phyloP scores from a whole-genome alignment of 1,140 invertebrate genomes.

The Nephila pilipes region DNA sequence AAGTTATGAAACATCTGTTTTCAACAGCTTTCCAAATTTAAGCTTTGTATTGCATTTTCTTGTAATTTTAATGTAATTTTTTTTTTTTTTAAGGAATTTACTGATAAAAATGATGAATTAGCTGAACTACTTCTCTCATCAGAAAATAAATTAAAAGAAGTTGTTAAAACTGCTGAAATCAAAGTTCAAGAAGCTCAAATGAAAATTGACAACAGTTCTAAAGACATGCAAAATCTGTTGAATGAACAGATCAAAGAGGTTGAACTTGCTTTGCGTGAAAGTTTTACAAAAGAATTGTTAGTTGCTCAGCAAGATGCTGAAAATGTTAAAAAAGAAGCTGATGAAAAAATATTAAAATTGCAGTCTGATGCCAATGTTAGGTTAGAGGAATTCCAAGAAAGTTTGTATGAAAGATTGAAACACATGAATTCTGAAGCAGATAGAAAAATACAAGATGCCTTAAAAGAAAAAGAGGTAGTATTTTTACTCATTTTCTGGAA shows the following conservation, averaged over 20 bases:
- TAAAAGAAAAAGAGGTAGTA: constrained; percentile 66
- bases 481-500: not conserved
- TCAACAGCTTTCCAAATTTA: too few species aligned
- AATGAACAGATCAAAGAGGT: constrained; percentile 64
- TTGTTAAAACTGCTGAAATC: constrained; percentile 36
- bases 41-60: too few species aligned
- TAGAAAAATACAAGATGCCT: constrained; percentile 50
- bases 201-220: constrained; percentile 27
- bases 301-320: constrained; percentile 40
- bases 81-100: constrained; percentile 18
- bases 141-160: constrained; percentile 47
- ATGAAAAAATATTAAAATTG: constrained; percentile 52
- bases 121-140: not conserved
- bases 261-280: constrained; percentile 40
- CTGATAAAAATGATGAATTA: constrained; percentile 46
- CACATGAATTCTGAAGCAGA: constrained; percentile 60
- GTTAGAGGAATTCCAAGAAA: constrained; percentile 68
- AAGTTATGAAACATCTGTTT: too few species aligned
- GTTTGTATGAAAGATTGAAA: constrained; percentile 65
- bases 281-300: constrained; percentile 42
- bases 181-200: constrained; percentile 69
- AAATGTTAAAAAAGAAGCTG: constrained; percentile 62
- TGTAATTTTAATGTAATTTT: not conserved
- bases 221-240: constrained; percentile 61
- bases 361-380: constrained; percentile 60